phyloP scores from a whole-genome alignment of 2,113 vertebrate genomes.

The Phaetusa simplex region DNA sequence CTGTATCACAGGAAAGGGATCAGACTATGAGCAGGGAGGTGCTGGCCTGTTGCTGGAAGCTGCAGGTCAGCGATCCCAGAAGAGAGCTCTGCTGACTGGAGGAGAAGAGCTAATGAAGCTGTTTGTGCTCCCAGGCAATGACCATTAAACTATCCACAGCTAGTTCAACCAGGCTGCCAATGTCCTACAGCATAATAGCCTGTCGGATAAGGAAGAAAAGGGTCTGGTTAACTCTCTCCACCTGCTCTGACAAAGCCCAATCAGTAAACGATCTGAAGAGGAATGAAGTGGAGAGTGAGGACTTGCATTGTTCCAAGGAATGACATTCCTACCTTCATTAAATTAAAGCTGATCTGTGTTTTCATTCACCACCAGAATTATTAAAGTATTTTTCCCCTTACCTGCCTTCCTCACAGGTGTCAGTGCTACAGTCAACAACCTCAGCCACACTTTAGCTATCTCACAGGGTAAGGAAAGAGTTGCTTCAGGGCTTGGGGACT shows the following conservation, averaged over 20 bases:
- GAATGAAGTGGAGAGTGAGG: neutral
- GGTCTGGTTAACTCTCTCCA: neutral
- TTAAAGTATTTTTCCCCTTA: slow-evolving; percentile 14
- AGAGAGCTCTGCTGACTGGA: neutral
- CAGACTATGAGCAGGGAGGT: neutral
- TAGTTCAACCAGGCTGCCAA: neutral
- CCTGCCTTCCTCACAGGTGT: slow-evolving; percentile 13
- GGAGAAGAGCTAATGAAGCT: neutral
- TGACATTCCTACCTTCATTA: slow-evolving; percentile 63
- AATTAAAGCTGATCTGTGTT: slow-evolving; percentile 69
- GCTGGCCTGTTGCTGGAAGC: neutral
- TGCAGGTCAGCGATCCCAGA: neutral
- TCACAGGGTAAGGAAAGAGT: neutral
- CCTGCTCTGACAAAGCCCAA: neutral
- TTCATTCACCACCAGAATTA: slow-evolving; percentile 64
- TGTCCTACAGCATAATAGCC: neutral
- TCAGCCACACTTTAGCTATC: neutral
- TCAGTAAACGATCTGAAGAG: neutral
- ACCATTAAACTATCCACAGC: neutral
- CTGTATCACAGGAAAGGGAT: neutral
- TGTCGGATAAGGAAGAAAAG: neutral
- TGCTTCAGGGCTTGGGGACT: neutral
- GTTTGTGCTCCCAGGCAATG: neutral
- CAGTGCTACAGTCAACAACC: slow-evolving; percentile 26
- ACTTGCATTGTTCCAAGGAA: slow-evolving; percentile 32